phyloP scores from a whole-genome alignment of 1,140 invertebrate genomes.

The Rhizoglyphus robini region DNA sequence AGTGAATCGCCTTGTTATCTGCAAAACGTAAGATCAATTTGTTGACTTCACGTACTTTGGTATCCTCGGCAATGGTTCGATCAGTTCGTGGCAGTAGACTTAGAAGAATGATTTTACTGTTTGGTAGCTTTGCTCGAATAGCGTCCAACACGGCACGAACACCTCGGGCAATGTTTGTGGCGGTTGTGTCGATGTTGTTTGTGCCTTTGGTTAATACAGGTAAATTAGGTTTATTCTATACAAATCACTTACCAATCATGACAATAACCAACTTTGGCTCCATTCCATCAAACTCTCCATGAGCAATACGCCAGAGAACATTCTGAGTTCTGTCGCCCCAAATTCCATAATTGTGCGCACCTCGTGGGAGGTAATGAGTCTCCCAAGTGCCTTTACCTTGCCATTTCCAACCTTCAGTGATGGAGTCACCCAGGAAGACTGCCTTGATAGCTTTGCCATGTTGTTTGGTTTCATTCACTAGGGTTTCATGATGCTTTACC shows the following conservation, averaged over 20 bases:
- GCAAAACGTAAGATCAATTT: not conserved
- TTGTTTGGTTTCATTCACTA: constrained; percentile 4
- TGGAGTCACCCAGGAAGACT: constrained; percentile 1
- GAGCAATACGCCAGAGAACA: no score
- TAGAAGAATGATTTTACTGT: not conserved
- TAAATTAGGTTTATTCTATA: not conserved
- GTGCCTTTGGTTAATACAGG: not conserved
- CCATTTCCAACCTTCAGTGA: not conserved
- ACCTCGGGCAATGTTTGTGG: not conserved
- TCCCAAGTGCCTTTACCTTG: constrained; percentile 1
- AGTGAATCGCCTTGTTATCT: not conserved
- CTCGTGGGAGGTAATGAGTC: not conserved
- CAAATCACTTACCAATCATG: not conserved
- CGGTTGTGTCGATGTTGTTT: not conserved
- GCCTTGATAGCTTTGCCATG: not conserved
- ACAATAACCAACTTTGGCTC: constrained; percentile 54
- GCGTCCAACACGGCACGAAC: not conserved
- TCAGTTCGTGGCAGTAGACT: not conserved
- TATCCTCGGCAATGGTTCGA: not conserved
- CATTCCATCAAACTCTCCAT: no score
- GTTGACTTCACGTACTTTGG: not conserved
- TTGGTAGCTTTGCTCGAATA: not conserved
- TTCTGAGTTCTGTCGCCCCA: not conserved
- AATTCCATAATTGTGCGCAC: constrained; percentile 4
- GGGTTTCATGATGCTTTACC: not conserved